A percentile compares a stretch with the other conserved stretches of the same genome.
Evolutionary conservation across 2,113 vertebrate genomes (phyloP).

Genomic region (Lophochroa leadbeateri): DNA sequence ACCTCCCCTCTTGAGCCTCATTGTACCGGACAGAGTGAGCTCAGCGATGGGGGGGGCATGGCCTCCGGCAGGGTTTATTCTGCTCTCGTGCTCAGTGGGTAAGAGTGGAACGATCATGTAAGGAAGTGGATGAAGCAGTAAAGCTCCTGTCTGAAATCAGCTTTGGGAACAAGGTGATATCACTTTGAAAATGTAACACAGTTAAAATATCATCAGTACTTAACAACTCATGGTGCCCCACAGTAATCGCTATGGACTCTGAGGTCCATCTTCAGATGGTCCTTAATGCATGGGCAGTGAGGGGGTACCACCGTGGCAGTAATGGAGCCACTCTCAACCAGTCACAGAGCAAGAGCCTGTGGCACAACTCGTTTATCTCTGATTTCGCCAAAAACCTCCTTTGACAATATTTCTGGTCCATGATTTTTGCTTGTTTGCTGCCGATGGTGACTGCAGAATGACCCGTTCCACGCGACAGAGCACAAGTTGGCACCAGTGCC

Average conservation of each 20-base stretch:
- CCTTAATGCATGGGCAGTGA: not conserved
- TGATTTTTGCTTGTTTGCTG: not conserved
- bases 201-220: not conserved
- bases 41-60: not conserved
- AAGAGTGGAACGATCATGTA: not conserved
- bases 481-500: fast-evolving
- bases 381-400: not conserved
- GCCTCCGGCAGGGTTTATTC: not conserved
- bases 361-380: not conserved
- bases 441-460: not conserved
- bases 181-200: not conserved
- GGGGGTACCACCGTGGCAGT: not conserved
- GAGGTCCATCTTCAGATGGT: too few relatives aligned
- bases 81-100: fast-evolving
- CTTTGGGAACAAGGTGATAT: not conserved
- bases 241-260: not conserved
- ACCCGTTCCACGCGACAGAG: not conserved
- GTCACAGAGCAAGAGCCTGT: not conserved
- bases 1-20: not conserved
- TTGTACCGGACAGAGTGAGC: not conserved
- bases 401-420: not conserved
- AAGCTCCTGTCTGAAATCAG: constrained; percentile 8
- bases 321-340: not conserved
- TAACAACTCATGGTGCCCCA: not conserved
- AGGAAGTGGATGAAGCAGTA: not conserved